Evolutionary conservation across 2,797 vertebrate genomes (phyloP).

Genomic region (Cephalopachus bancanus): DNA sequence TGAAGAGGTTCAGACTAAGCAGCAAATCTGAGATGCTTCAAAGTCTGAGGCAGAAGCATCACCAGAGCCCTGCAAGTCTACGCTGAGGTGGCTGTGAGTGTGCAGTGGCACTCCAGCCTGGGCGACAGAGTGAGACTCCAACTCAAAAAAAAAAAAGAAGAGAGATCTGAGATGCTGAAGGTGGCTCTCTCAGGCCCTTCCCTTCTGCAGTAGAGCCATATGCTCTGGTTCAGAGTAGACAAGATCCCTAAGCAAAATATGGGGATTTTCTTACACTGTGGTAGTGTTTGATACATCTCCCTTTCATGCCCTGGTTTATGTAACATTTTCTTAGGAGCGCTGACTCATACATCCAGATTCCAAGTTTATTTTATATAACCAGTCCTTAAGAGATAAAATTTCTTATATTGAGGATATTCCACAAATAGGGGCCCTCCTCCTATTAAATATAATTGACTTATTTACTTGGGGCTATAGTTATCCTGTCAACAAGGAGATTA

Average conservation of each 20-base stretch:
- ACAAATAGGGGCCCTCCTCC: background rate
- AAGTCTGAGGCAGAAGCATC: too few relatives aligned
- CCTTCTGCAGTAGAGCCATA: background rate
- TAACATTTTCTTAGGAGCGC: background rate
- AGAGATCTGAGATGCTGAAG: background rate
- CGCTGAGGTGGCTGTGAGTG: too few relatives aligned
- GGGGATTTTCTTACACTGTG: background rate
- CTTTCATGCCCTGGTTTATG: conserved; percentile 8
- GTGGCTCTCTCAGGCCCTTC: background rate
- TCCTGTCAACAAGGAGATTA: background rate
- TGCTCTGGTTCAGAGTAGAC: background rate
- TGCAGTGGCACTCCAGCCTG: too few relatives aligned
- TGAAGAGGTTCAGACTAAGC: background rate
- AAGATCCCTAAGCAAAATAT: background rate
- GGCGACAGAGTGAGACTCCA: too few relatives aligned
- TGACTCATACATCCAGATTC: background rate
- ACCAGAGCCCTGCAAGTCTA: too few relatives aligned
- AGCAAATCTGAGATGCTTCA: background rate
- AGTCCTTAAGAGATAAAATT: background rate
- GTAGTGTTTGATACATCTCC: background rate
- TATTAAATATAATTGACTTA: background rate
- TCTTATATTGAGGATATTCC: background rate
- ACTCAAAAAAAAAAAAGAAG: too few relatives aligned
- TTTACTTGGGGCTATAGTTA: background rate
- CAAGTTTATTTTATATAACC: background rate